Conservation (phyloP, 2,888 invertebrate genomes). For the Euzophera pinguis region DNA sequence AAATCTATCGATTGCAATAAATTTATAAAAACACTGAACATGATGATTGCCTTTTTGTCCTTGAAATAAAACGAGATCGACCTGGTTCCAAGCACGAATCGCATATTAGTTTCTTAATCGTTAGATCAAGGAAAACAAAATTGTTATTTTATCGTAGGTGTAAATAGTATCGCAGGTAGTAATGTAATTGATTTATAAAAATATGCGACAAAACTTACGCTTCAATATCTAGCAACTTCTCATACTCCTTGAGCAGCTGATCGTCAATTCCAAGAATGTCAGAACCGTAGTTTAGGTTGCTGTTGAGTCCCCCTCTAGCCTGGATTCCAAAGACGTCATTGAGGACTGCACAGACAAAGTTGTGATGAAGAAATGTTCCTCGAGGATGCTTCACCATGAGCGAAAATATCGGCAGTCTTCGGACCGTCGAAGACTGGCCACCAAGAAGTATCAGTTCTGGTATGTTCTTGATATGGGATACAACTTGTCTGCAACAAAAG, state of each 20-base stretch:
- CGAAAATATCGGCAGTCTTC: slow-evolving; percentile 90
- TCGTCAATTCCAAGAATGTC: slow-evolving; percentile 91
- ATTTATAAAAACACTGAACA: slow-evolving; percentile 19
- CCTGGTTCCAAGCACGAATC: background rate
- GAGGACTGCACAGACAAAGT: slow-evolving; percentile 90
- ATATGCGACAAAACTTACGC: slow-evolving; percentile 46
- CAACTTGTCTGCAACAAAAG: slow-evolving; percentile 83
- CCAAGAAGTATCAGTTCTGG: slow-evolving; percentile 90
- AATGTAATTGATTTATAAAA: no score
- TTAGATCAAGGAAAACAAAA: no score
- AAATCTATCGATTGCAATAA: slow-evolving; percentile 15
- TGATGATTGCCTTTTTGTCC: background rate
- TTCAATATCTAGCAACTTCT: slow-evolving; percentile 78
- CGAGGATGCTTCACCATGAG: slow-evolving; percentile 90
- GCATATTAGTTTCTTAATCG: no score
- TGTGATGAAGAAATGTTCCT: slow-evolving; percentile 92
- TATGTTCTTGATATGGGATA: slow-evolving; percentile 88
- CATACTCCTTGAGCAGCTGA: slow-evolving; percentile 86
- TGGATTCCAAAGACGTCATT: slow-evolving; percentile 96
- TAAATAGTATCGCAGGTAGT: no score
- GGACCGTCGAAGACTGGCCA: slow-evolving; percentile 81
- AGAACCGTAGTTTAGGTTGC: slow-evolving; percentile 91
- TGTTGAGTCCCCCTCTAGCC: slow-evolving; percentile 88
- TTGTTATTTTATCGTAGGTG: no score
- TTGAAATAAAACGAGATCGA: background rate